Evolutionary conservation across 2,888 invertebrate species (phyloP).

Genomic region (Tachina grossa): DNA sequence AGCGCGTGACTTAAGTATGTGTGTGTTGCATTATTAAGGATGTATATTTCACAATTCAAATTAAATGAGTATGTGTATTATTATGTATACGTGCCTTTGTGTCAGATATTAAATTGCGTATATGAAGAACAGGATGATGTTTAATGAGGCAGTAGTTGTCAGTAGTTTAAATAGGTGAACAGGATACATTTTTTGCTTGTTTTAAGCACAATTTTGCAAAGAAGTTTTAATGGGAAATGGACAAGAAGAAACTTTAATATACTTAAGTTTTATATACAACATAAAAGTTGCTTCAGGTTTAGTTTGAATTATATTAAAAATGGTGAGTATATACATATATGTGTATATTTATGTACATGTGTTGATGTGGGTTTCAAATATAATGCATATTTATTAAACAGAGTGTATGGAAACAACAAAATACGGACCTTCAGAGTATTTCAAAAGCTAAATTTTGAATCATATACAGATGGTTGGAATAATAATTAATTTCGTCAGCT

Average conservation of each 20-base stretch:
- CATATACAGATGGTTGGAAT: too few relatives aligned
- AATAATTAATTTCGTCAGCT: too few relatives aligned
- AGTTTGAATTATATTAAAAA: too few relatives aligned
- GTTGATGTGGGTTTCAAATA: too few relatives aligned
- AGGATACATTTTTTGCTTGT: background rate
- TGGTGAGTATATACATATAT: too few relatives aligned
- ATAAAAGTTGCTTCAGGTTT: too few relatives aligned
- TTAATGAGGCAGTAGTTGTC: conserved; percentile 24
- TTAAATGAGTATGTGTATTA: conserved; percentile 18
- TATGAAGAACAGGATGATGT: conserved; percentile 47
- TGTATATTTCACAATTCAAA: conserved; percentile 28
- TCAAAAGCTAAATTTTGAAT: too few relatives aligned
- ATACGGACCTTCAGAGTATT: too few relatives aligned
- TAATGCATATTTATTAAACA: too few relatives aligned
- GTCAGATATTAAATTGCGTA: conserved; percentile 37
- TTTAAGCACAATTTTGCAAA: background rate
- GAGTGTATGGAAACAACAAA: too few relatives aligned
- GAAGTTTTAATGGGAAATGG: background rate
- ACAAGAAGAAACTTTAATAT: background rate
- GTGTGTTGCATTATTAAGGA: conserved; percentile 41
- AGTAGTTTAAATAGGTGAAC: conserved; percentile 5
- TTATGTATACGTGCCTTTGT: conserved; percentile 5
- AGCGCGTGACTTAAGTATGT: background rate
- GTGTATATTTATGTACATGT: too few relatives aligned
- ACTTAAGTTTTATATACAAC: background rate